phyloP scores from a whole-genome alignment of 2,888 invertebrate species.

The Agrypnus murinus region DNA sequence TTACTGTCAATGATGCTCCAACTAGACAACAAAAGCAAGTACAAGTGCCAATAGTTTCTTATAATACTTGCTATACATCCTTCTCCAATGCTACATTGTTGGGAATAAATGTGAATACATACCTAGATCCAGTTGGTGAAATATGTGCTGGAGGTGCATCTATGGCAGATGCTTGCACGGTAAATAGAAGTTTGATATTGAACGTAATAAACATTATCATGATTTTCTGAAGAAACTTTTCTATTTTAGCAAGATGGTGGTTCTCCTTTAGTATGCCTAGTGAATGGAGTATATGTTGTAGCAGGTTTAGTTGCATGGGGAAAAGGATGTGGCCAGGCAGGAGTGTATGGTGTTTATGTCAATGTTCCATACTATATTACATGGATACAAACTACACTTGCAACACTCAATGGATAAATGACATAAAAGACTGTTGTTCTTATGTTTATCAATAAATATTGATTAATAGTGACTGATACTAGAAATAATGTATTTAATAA shows the following conservation, averaged over 20 bases:
- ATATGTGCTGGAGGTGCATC: slow-evolving; percentile 67
- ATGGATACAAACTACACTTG: slow-evolving; percentile 76
- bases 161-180: slow-evolving; percentile 66
- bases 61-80: slow-evolving; percentile 69
- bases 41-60: slow-evolving; percentile 81
- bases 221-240: no score
- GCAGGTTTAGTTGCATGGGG: slow-evolving; percentile 85
- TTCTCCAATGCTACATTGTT: slow-evolving; percentile 59
- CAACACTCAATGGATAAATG: no score
- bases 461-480: no score
- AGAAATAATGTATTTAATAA: no score
- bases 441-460: no score
- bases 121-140: slow-evolving; percentile 64
- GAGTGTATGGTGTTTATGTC: slow-evolving; percentile 86
- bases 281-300: slow-evolving; percentile 75
- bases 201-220: no score
- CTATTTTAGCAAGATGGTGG: slow-evolving; percentile 82
- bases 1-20: slow-evolving; percentile 68
- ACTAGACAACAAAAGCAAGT: slow-evolving; percentile 82
- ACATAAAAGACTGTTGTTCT: no score
- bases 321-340: slow-evolving; percentile 80
- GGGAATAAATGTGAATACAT: slow-evolving; percentile 63
- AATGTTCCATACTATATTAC: slow-evolving; percentile 80
- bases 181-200: slow-evolving; percentile 52
- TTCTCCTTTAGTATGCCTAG: slow-evolving; percentile 79